Evolutionary conservation across 2,888 invertebrate species (phyloP).

Genomic region (Melieria omissa): DNA sequence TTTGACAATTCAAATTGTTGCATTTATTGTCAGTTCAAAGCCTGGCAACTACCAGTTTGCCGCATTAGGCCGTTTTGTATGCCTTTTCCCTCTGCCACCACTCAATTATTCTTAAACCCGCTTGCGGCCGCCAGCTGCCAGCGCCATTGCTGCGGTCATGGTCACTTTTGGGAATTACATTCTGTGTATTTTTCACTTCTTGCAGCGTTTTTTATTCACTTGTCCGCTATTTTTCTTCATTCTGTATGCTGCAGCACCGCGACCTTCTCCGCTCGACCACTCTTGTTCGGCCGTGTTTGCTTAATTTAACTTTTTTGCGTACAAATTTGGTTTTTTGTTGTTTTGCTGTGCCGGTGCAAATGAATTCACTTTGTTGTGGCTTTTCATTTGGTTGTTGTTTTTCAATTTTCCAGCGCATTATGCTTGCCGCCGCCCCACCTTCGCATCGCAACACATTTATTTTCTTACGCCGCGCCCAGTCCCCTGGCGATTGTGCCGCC

Average conservation of each 20-base stretch:
- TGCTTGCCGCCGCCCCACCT: neutral
- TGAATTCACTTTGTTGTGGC: slow-evolving; percentile 26
- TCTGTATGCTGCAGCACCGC: neutral
- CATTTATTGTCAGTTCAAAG: neutral
- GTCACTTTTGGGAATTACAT: slow-evolving; percentile 19
- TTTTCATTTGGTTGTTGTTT: slow-evolving; percentile 17
- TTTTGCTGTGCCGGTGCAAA: slow-evolving; percentile 5
- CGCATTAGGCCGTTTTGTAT: too few species aligned
- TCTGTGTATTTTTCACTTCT: slow-evolving; percentile 17
- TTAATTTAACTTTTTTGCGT: slow-evolving; percentile 23
- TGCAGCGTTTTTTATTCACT: slow-evolving; percentile 12
- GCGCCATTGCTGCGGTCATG: slow-evolving; percentile 11
- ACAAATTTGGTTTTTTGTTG: neutral
- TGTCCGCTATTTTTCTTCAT: neutral
- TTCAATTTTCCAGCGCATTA: slow-evolving; percentile 2
- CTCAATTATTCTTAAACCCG: slow-evolving; percentile 20
- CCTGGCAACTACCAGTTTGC: too few species aligned
- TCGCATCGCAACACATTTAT: neutral
- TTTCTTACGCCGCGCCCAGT: neutral
- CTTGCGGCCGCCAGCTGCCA: neutral
- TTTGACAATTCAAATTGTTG: neutral
- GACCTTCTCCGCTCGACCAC: neutral
- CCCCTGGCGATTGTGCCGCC: neutral
- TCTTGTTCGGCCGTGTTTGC: slow-evolving; percentile 20
- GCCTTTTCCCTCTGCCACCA: too few species aligned